Conservation (phyloP, 2,113 vertebrate species). For the Prunella fulvescens region DNA sequence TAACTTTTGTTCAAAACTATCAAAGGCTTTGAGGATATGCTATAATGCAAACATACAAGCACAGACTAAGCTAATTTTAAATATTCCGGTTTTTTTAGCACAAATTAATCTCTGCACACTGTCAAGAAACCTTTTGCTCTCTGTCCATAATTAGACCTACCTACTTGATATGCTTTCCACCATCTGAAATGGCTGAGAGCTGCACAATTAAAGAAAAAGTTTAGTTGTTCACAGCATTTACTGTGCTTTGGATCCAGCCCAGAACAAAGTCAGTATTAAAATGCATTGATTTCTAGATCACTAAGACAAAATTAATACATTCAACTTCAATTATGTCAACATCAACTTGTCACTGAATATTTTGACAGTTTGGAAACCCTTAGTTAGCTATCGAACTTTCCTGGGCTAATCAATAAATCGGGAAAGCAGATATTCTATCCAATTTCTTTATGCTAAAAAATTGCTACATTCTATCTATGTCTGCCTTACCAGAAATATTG, state of each 20-base stretch:
- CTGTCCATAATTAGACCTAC: neutral
- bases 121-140: neutral
- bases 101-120: neutral
- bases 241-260: neutral
- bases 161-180: neutral
- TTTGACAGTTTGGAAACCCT: neutral
- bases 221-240: neutral
- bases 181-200: neutral
- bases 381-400: neutral
- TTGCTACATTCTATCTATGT: neutral
- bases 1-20: neutral
- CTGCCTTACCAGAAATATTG: neutral
- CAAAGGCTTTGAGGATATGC: neutral
- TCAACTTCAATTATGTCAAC: neutral
- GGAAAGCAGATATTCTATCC: neutral
- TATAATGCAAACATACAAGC: neutral
- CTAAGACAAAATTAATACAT: neutral
- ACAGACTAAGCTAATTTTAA: neutral
- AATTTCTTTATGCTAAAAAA: neutral
- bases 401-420: neutral
- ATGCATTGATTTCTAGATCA: neutral
- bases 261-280: neutral
- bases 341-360: neutral
- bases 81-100: neutral
- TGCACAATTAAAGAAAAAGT: neutral